A percentile compares a stretch with the other conserved stretches of the same genome.
Conservation (phyloP, 2,888 invertebrate genomes). For the Torymus auratus region DNA sequence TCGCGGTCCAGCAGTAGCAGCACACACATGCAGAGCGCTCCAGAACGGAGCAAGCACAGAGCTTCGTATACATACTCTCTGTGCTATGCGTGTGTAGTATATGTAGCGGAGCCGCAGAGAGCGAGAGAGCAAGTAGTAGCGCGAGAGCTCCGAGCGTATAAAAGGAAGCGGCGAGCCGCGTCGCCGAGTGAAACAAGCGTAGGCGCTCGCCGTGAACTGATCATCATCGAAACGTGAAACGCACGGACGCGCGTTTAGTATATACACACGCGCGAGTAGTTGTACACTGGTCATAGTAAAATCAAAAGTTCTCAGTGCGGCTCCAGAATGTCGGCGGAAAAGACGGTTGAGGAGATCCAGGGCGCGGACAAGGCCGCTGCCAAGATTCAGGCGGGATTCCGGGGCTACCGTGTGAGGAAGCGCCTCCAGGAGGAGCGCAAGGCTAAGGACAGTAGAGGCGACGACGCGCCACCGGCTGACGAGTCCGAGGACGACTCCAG, state of each 20-base stretch:
- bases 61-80: too few relatives aligned
- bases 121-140: too few relatives aligned
- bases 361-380: constrained; percentile 75
- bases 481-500: constrained; percentile 17
- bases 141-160: background rate
- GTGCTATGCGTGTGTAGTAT: too few relatives aligned
- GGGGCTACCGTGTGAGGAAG: constrained; percentile 79
- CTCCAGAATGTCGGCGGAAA: constrained; percentile 47
- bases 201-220: background rate
- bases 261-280: too few relatives aligned
- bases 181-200: background rate
- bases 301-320: background rate
- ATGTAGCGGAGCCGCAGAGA: too few relatives aligned
- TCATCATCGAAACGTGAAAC: background rate
- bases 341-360: constrained; percentile 29
- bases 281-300: too few relatives aligned
- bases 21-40: too few relatives aligned
- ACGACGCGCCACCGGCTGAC: background rate
- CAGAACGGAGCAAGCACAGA: too few relatives aligned
- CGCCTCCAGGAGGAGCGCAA: constrained; percentile 70
- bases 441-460: constrained; percentile 40
- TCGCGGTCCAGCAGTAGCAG: too few relatives aligned
- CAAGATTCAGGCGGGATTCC: constrained; percentile 80
- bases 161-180: background rate
- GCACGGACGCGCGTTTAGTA: too few relatives aligned